phyloP scores from a whole-genome alignment of 2,113 vertebrate genomes.

The Dendrocopos noguchii region DNA sequence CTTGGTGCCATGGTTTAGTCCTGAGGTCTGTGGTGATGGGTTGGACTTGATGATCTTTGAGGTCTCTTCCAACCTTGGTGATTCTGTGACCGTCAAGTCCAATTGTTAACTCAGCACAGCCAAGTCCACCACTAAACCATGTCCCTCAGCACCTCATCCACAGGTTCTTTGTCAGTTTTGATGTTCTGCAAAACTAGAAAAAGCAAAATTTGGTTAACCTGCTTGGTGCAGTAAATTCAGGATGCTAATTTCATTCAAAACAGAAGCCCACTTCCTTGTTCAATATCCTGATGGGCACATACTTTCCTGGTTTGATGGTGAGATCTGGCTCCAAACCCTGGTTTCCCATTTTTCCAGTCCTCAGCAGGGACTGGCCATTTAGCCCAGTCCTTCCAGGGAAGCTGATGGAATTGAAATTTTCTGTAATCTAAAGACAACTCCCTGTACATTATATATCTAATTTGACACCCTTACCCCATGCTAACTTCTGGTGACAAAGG shows the following conservation, averaged over 20 bases:
- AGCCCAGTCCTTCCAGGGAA: background rate
- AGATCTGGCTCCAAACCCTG: background rate
- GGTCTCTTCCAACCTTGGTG: too few relatives aligned
- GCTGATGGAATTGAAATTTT: background rate
- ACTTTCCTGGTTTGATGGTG: background rate
- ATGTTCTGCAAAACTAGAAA: background rate
- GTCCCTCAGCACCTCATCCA: background rate
- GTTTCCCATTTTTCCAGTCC: background rate
- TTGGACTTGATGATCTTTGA: too few relatives aligned
- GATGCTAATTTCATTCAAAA: background rate
- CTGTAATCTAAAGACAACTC: background rate
- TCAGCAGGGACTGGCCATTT: background rate
- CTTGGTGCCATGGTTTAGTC: too few relatives aligned
- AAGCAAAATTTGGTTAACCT: background rate
- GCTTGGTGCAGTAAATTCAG: background rate
- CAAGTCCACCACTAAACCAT: background rate
- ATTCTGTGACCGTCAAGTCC: background rate
- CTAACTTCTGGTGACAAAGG: background rate
- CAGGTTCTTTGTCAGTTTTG: background rate
- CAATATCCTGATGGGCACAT: background rate
- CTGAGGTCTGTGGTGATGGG: too few relatives aligned
- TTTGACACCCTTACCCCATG: background rate
- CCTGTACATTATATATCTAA: fast-evolving
- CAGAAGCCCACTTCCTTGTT: background rate
- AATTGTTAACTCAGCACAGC: background rate